Evolutionary conservation across 2,113 vertebrate species (phyloP), one percentile per base, ranked within the genome.

Genomic region (Xiphophorus couchianus): DNA sequence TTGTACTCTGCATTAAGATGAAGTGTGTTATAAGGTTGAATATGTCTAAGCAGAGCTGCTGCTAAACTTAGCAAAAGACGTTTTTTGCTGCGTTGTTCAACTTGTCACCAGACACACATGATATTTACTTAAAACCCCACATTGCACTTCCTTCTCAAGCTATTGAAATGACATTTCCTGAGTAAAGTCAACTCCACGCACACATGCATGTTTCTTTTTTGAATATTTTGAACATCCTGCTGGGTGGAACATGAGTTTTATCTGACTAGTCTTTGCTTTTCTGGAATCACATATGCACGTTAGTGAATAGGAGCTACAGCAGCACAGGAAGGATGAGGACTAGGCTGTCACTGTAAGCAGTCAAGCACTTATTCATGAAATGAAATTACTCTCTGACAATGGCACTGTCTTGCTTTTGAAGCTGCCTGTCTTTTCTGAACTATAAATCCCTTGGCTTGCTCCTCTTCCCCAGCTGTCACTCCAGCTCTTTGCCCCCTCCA

Each of bases 341-440:
- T 73, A 73, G 82, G 79, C 92, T 92, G 92, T 91, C 93, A 91
- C 80, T 87, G 89, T 86, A 89, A 89, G 89, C 91, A 93, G 86
- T 92, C 90, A 90, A 92, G 89, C 91, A 86, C 86, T 91, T 93
- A 90, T 93, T 94, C 87, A 89, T 90, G 88, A 93, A 94, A 93
- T 94, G 90, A 92, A 94, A 93, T 94, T 92, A 93, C 91, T 91
- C 85, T 88, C 84, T 91, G 90, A 94, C 91, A 93, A 94, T 92
- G 90, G 87, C 81, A 78, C 72, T 82, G 87, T 90, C 86, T 86
- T 82, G 85, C 91, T 91, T 93, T 90, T 90, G 86, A 93, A 92
- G 87, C 89, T 81, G 86, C 66, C 84, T 84, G 85, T 84, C 82
- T 90, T 86, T 91, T 92, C 86, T 90, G 80, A 93, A 91, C 85